A percentile compares a stretch with the other conserved stretches of the same genome.
These are phyloP conservation scores for Portunus trituberculatus DNA, from an alignment of 1,140 invertebrate genomes.

Conservation along the genomic window DNA sequence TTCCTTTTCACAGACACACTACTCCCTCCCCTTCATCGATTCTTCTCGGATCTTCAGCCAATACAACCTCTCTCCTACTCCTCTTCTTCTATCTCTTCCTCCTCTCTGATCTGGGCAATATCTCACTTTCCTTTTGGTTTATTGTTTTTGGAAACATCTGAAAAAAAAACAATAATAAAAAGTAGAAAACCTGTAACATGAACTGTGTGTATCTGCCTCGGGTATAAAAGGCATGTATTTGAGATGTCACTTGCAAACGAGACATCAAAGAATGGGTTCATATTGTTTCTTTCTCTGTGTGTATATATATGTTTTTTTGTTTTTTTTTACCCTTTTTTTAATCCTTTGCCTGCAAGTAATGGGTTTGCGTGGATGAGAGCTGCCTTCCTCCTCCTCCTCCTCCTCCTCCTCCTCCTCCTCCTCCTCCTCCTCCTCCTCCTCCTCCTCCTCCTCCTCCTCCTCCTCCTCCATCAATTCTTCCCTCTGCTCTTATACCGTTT, in stretches of 20 bases:
- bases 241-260: constrained; percentile 45
- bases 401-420: neutral
- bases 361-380: too few species aligned
- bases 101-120: neutral
- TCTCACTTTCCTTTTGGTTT: neutral
- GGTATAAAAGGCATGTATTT: constrained; percentile 33
- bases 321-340: too few species aligned
- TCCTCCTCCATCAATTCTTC: too few species aligned
- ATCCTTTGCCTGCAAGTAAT: too few species aligned
- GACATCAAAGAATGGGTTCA: constrained; percentile 23
- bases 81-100: neutral
- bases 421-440: neutral
- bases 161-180: neutral
- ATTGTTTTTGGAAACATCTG: neutral
- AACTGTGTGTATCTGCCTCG: constrained; percentile 3
- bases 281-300: neutral
- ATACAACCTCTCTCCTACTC: neutral
- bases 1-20: neutral
- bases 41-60: neutral
- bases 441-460: neutral
- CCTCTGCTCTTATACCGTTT: neutral
- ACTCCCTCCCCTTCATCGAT: neutral
- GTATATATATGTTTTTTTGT: too few species aligned
- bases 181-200: neutral
- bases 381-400: neutral